A percentile compares a stretch with the other conserved stretches of the same genome.
Conservation (phyloP, 2,888 invertebrate species). For the Eutolmus rufibarbis region DNA sequence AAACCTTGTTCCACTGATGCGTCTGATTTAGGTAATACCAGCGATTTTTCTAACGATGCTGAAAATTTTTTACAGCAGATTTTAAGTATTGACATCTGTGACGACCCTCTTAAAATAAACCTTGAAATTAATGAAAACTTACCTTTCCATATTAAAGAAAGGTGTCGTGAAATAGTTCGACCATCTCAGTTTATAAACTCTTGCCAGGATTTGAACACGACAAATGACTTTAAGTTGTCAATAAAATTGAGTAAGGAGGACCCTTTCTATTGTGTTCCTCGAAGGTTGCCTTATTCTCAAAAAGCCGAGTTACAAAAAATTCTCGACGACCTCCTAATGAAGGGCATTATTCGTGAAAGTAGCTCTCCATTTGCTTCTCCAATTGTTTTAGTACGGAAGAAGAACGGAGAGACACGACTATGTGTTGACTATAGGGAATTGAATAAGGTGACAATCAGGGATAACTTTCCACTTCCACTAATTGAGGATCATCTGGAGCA, state of each 20-base stretch:
- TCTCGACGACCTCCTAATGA: background rate
- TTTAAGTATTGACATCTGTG: no score
- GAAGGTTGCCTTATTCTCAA: background rate
- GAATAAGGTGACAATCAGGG: background rate
- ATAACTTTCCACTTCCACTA: conserved; percentile 45
- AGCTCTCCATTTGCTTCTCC: background rate
- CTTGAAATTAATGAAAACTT: no score
- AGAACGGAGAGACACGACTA: background rate
- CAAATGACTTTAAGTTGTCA: no score
- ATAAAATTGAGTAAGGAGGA: background rate
- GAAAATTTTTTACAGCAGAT: no score
- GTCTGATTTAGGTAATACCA: no score
- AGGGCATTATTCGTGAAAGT: background rate
- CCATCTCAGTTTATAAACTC: no score
- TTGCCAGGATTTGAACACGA: no score
- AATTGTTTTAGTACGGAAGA: background rate
- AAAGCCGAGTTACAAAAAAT: background rate
- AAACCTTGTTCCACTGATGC: no score
- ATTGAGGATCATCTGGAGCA: conserved; percentile 45
- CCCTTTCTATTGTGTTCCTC: background rate
- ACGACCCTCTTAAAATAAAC: no score
- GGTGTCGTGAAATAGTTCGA: no score
- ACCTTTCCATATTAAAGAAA: no score
- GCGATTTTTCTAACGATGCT: no score
- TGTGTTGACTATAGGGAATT: background rate